phyloP scores from a whole-genome alignment of 2,888 invertebrate species.

The Cheilosia pagana region DNA sequence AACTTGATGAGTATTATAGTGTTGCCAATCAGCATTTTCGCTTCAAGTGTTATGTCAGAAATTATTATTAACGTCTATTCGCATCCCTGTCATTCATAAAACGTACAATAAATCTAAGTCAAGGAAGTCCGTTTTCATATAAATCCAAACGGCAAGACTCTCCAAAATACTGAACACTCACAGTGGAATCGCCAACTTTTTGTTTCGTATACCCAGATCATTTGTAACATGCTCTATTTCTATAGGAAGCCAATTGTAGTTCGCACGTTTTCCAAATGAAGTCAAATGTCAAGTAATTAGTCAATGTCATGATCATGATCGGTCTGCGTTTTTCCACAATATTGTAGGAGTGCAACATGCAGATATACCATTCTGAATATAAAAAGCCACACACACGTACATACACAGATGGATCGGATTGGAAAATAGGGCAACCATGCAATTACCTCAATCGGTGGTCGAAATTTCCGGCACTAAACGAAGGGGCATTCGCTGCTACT shows the following conservation, averaged over 20 bases:
- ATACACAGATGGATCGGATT: not conserved
- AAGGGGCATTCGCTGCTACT: not conserved
- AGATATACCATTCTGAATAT: not conserved
- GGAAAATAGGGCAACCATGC: conserved; percentile 25
- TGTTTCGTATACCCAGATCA: too few relatives aligned
- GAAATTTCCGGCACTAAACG: conserved; percentile 23
- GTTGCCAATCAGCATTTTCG: too few relatives aligned
- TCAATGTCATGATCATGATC: conserved; percentile 57
- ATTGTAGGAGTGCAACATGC: conserved; percentile 8
- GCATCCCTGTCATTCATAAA: too few relatives aligned
- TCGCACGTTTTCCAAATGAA: conserved; percentile 31
- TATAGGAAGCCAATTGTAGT: conserved; percentile 6
- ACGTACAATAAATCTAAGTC: too few relatives aligned
- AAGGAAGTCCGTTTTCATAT: too few relatives aligned
- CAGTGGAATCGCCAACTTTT: too few relatives aligned
- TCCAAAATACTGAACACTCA: too few relatives aligned
- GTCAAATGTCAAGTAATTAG: conserved; percentile 54
- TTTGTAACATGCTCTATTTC: too few relatives aligned
- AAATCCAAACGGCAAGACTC: too few relatives aligned
- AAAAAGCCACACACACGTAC: not conserved
- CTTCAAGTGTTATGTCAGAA: too few relatives aligned
- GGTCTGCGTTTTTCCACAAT: not conserved
- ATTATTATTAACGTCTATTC: too few relatives aligned
- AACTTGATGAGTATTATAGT: too few relatives aligned
- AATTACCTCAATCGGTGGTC: conserved; percentile 20